Conservation (phyloP, 2,113 vertebrate genomes). For the Gymnarchus niloticus region DNA sequence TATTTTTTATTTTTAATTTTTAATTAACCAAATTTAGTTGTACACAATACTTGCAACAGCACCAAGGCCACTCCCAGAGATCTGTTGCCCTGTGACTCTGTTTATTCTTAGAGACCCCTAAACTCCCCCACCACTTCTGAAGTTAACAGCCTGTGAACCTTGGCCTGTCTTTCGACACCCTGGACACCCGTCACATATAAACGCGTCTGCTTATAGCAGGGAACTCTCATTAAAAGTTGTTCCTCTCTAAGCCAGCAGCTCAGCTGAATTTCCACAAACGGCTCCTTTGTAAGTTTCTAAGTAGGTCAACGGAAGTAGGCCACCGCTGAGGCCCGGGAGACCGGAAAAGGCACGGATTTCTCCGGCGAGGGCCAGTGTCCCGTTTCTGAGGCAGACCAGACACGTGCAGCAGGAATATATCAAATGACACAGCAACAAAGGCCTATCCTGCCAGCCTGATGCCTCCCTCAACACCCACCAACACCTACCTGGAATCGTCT, state of each 20-base stretch:
- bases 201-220: not conserved
- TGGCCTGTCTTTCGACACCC: not conserved
- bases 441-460: not conserved
- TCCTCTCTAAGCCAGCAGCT: not conserved
- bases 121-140: not conserved
- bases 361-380: constrained; percentile 13
- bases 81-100: not conserved
- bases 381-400: constrained; percentile 13
- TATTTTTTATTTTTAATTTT: too few relatives aligned
- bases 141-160: not conserved
- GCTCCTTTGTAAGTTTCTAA: constrained; percentile 24
- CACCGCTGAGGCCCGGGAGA: not conserved
- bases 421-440: constrained; percentile 13
- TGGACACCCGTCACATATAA: not conserved
- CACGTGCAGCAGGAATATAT: not conserved
- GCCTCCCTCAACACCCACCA: not conserved
- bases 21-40: not conserved
- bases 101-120: not conserved
- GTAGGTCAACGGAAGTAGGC: constrained; percentile 28
- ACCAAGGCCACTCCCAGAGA: not conserved
- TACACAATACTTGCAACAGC: not conserved
- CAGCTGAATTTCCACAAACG: not conserved
- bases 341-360: not conserved
- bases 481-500: not conserved
- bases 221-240: not conserved